phyloP scores from a whole-genome alignment of 1,140 invertebrate genomes.

The Stegodyphus dumicola region DNA sequence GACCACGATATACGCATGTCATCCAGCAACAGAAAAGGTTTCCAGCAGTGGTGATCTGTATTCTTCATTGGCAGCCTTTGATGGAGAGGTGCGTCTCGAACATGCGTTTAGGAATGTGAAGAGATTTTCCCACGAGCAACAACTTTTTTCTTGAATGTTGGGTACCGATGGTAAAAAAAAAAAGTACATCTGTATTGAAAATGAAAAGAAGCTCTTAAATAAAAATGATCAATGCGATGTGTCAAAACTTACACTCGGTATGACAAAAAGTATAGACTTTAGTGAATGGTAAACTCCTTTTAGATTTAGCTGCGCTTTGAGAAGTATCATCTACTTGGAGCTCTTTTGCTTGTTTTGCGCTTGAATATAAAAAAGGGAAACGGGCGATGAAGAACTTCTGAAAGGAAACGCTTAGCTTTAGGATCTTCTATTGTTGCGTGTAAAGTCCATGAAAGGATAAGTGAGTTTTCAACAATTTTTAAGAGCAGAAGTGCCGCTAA shows the following conservation, averaged over 20 bases:
- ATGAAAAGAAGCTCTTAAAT: neutral
- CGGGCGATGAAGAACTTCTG: too few species aligned
- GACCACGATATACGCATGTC: too few species aligned
- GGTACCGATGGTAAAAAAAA: neutral
- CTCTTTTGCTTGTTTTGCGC: too few species aligned
- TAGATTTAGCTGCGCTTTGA: neutral
- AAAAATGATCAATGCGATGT: slow-evolving; percentile 30
- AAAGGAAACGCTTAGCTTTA: neutral
- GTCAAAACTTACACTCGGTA: slow-evolving; percentile 36
- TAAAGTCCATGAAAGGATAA: neutral
- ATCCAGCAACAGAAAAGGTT: neutral
- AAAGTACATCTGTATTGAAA: neutral
- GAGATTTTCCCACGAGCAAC: slow-evolving; percentile 23
- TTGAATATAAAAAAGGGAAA: too few species aligned
- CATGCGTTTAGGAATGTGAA: slow-evolving; percentile 22
- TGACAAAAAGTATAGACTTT: slow-evolving; percentile 10
- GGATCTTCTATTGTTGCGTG: too few species aligned
- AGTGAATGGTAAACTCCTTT: slow-evolving; percentile 14
- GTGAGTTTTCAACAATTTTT: slow-evolving; percentile 22
- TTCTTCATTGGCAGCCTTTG: slow-evolving; percentile 18
- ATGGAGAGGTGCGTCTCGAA: slow-evolving; percentile 22
- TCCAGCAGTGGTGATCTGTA: neutral
- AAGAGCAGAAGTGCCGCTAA: neutral
- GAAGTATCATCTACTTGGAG: neutral
- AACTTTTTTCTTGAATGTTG: neutral